Evolutionary conservation across 1,140 invertebrate genomes (phyloP).

Genomic region (Drosophila sucinea): DNA sequence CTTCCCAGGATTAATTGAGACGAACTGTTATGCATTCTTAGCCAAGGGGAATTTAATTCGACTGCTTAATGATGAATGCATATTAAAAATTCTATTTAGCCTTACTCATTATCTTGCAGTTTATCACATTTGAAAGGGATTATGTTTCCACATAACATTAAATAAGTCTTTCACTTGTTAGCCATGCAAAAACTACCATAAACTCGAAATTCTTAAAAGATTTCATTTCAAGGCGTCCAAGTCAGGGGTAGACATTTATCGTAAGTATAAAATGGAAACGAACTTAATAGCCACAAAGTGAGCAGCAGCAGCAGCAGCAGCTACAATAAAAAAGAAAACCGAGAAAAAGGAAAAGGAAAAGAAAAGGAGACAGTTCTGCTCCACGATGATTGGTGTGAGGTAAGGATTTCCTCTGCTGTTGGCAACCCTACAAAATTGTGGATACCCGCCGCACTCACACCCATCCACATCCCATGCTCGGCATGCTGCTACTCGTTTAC

Average conservation of each 20-base stretch:
- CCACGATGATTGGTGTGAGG: conserved; percentile 32
- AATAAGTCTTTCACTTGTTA: conserved; percentile 22
- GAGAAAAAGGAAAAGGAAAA: too few species aligned
- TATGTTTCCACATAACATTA: background rate
- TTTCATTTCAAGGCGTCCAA: conserved; percentile 54
- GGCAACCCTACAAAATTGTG: conserved; percentile 65
- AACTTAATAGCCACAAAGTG: conserved; percentile 79
- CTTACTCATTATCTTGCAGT: background rate
- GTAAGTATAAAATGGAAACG: conserved; percentile 67
- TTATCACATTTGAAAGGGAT: background rate
- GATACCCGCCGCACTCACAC: conserved; percentile 5
- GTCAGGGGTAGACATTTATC: conserved; percentile 55
- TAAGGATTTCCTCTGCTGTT: conserved; percentile 23
- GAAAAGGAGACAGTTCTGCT: conserved; percentile 7
- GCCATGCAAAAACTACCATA: conserved; percentile 36
- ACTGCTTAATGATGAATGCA: too few species aligned
- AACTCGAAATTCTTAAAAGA: conserved; percentile 24
- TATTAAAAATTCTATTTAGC: background rate
- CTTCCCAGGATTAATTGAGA: too few species aligned
- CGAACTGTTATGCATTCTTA: too few species aligned
- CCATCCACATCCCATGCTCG: background rate
- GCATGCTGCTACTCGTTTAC: conserved; percentile 4
- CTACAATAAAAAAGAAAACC: too few species aligned
- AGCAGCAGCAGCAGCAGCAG: conserved; percentile 6
- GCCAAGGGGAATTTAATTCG: too few species aligned